Percentiles rank a stretch among this genome's conserved stretches.
Evolutionary conservation across 2,113 vertebrate species (phyloP).

Genomic region (Sinocyclocheilus rhinocerous): DNA sequence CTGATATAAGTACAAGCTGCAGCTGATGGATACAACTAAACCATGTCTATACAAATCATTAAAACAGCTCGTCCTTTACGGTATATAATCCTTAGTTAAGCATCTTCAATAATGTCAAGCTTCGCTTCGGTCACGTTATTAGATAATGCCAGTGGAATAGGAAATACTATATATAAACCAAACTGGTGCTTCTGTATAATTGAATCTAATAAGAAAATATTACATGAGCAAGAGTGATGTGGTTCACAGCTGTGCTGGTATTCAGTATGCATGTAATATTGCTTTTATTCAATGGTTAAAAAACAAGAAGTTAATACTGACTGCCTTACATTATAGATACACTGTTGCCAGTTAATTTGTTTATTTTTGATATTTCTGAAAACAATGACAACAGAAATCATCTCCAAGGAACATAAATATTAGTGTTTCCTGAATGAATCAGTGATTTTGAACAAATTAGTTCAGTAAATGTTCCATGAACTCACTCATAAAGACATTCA

Average conservation of each 20-base stretch:
- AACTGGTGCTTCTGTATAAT: neutral
- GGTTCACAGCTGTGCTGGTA: neutral
- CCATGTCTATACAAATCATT: conserved; percentile 1
- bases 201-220: no score
- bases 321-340: neutral
- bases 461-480: neutral
- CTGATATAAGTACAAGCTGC: conserved; percentile 35
- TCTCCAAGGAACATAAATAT: neutral
- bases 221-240: neutral
- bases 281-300: neutral
- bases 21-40: conserved; percentile 23
- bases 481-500: neutral
- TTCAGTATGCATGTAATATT: neutral
- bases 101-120: neutral
- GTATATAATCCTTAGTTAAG: neutral
- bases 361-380: neutral
- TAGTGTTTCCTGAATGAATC: neutral
- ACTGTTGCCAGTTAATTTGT: neutral
- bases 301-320: neutral
- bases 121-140: neutral
- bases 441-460: neutral
- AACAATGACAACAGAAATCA: neutral
- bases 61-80: neutral
- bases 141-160: neutral
- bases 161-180: neutral